Percentiles rank a stretch among this genome's conserved stretches.
phyloP scores from a whole-genome alignment of 2,888 invertebrate species.

The Camponotus fellah region DNA sequence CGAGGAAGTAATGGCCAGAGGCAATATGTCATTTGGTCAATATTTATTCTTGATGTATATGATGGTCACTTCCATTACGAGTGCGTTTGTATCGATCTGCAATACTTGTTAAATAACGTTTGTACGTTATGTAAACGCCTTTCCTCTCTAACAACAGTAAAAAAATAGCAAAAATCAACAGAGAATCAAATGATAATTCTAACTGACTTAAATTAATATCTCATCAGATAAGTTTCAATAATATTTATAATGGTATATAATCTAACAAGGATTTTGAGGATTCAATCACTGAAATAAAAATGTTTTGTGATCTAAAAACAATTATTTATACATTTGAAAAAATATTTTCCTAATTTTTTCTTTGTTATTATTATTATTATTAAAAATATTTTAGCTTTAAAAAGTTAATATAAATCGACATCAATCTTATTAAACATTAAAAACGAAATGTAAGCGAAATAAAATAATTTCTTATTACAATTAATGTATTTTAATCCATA shows the following conservation, averaged over 20 bases:
- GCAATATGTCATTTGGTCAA: constrained; percentile 36
- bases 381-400: not conserved
- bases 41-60: constrained; percentile 25
- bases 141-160: not conserved
- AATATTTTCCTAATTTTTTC: not conserved
- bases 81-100: constrained; percentile 17
- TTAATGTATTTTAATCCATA: not conserved
- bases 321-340: not conserved
- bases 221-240: not conserved
- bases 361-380: not conserved
- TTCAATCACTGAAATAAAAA: not conserved
- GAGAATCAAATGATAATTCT: not conserved
- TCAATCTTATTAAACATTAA: not conserved
- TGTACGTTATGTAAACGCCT: not conserved
- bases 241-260: not conserved
- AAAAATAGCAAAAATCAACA: not conserved
- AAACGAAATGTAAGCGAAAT: not conserved
- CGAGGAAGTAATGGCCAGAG: constrained; percentile 27
- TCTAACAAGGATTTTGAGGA: not conserved
- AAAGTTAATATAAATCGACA: not conserved
- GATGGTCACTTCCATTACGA: not conserved
- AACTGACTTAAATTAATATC: not conserved
- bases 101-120: not conserved
- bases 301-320: not conserved
- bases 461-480: not conserved